Percentiles rank a stretch among this genome's conserved stretches.
phyloP scores from a whole-genome alignment of 2,113 vertebrate genomes.

The Lepus americanus region DNA sequence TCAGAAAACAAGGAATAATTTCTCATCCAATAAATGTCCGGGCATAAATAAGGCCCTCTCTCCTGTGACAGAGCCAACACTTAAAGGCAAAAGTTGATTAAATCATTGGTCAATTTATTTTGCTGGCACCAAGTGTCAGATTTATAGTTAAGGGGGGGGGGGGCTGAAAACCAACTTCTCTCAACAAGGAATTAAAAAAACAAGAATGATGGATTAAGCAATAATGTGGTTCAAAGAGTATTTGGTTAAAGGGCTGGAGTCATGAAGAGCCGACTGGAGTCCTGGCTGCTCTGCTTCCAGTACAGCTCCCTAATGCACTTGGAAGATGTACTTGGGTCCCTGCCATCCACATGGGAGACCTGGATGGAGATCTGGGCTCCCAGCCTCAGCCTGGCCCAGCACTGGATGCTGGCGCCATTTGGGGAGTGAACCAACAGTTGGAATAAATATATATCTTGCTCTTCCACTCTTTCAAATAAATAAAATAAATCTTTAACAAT shows the following conservation, averaged over 20 bases:
- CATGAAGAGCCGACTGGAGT: too few relatives aligned
- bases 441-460: too few relatives aligned
- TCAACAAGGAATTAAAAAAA: slow-evolving; percentile 5
- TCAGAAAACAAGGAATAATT: slow-evolving; percentile 8
- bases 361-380: too few relatives aligned
- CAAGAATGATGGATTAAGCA: slow-evolving; percentile 3
- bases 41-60: not conserved
- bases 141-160: not conserved
- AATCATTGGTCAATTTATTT: slow-evolving; percentile 16
- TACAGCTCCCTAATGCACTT: too few relatives aligned
- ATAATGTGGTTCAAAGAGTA: slow-evolving; percentile 5
- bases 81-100: slow-evolving; percentile 44
- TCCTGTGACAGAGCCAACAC: not conserved
- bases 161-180: not conserved
- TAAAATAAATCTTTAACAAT: too few relatives aligned
- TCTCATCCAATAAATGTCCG: slow-evolving; percentile 13
- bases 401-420: too few relatives aligned
- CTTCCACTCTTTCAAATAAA: too few relatives aligned
- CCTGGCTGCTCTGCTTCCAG: too few relatives aligned
- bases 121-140: not conserved
- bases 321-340: too few relatives aligned
- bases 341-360: too few relatives aligned
- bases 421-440: too few relatives aligned
- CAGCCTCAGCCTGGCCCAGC: too few relatives aligned
- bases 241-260: not conserved